These are phyloP conservation scores for Poecilia velifera DNA, from an alignment of 2,797 vertebrate species.

Conservation along the genomic window DNA sequence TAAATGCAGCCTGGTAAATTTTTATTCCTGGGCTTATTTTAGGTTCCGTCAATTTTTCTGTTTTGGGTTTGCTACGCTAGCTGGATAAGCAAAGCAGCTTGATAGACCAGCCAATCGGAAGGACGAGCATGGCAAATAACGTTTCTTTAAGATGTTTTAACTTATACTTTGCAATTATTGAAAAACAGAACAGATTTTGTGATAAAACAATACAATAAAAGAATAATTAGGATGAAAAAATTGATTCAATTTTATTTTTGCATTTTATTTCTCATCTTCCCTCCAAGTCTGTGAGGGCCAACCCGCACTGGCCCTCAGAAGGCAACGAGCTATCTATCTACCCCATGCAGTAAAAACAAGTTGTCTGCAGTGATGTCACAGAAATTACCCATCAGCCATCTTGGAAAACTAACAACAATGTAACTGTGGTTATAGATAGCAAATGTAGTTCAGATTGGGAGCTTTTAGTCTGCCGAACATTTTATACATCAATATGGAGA, in stretches of 20 bases:
- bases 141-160: neutral
- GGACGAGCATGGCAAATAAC: no score
- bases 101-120: no score
- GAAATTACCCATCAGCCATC: neutral
- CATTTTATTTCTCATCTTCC: neutral
- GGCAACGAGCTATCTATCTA: neutral
- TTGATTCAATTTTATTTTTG: neutral
- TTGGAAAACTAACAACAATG: neutral
- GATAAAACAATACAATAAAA: neutral
- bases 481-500: neutral
- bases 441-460: neutral
- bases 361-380: neutral
- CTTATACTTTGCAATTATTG: neutral
- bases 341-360: neutral
- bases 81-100: neutral
- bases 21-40: no score
- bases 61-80: neutral
- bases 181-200: neutral
- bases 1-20: no score
- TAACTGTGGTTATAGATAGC: neutral
- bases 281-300: no score
- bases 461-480: neutral
- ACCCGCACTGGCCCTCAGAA: no score
- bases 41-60: no score
- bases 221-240: neutral